A percentile compares a stretch with the other conserved stretches of the same genome.
Conservation (phyloP, 2,888 invertebrate species). For the Plebejus anna region DNA sequence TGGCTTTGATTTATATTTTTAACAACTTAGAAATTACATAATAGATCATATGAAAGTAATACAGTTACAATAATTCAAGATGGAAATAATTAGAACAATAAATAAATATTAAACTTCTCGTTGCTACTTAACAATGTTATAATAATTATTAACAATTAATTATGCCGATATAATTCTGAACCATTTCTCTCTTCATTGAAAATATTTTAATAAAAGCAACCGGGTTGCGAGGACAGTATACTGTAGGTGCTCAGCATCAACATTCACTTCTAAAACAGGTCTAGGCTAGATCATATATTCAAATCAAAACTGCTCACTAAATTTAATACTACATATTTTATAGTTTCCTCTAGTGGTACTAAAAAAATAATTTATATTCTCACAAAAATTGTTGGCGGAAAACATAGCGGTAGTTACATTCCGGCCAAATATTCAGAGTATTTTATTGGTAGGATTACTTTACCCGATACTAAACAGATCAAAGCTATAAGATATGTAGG, state of each 20-base stretch:
- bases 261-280: conserved; percentile 23
- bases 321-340: conserved; percentile 25
- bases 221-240: conserved; percentile 44
- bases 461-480: conserved; percentile 3
- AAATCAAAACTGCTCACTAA: conserved; percentile 20
- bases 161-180: conserved; percentile 65
- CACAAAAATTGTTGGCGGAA: not conserved
- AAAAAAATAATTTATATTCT: conserved; percentile 27
- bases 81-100: conserved; percentile 69
- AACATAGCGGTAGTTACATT: not conserved
- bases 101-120: conserved; percentile 73
- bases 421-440: conserved; percentile 4
- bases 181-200: conserved; percentile 53
- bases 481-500: conserved; percentile 28
- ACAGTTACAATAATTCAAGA: conserved; percentile 70
- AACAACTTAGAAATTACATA: conserved; percentile 78
- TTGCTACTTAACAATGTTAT: conserved; percentile 76
- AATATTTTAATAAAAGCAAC: conserved; percentile 58
- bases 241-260: conserved; percentile 11
- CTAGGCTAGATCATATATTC: conserved; percentile 22
- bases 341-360: conserved; percentile 15
- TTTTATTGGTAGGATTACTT: not conserved
- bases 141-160: conserved; percentile 74
- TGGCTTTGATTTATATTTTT: conserved; percentile 78
- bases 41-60: conserved; percentile 75